phyloP scores from a whole-genome alignment of 1,140 invertebrate genomes.

The Piezodorus guildinii region DNA sequence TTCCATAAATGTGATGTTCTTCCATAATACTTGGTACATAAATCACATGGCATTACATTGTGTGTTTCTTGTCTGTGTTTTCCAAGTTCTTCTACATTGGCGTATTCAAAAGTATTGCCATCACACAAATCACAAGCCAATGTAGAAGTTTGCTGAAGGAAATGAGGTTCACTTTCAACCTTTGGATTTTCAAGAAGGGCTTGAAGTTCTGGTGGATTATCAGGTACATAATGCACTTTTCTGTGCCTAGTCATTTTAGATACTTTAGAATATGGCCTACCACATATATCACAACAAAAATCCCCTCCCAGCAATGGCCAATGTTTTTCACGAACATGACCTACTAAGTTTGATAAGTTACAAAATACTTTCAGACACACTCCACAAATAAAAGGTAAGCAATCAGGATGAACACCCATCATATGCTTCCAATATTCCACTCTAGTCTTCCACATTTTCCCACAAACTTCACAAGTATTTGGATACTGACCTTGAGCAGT shows the following conservation, averaged over 20 bases:
- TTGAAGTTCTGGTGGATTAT: conserved; percentile 23
- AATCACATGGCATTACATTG: conserved; percentile 46
- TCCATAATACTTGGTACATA: conserved; percentile 50
- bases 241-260: conserved; percentile 43
- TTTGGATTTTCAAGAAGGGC: conserved; percentile 20
- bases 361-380: conserved; percentile 43
- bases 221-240: conserved; percentile 36
- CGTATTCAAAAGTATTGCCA: conserved; percentile 36
- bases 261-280: conserved; percentile 41
- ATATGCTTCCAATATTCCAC: conserved; percentile 46
- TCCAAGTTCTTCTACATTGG: conserved; percentile 40
- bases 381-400: conserved; percentile 42
- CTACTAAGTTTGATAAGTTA: conserved; percentile 36
- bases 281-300: conserved; percentile 43
- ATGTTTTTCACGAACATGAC: conserved; percentile 38
- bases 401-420: conserved; percentile 43
- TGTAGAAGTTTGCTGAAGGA: conserved; percentile 6
- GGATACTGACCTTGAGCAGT: conserved; percentile 36
- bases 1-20: conserved; percentile 50
- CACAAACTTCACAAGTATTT: conserved; percentile 37
- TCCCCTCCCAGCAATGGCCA: conserved; percentile 40
- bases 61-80: conserved; percentile 43
- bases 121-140: conserved; percentile 28
- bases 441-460: conserved; percentile 42
- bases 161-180: conserved; percentile 9